These are phyloP conservation scores for Ptilorrhoa leucosticta DNA, from an alignment of 2,113 vertebrate genomes.

Conservation along the genomic window DNA sequence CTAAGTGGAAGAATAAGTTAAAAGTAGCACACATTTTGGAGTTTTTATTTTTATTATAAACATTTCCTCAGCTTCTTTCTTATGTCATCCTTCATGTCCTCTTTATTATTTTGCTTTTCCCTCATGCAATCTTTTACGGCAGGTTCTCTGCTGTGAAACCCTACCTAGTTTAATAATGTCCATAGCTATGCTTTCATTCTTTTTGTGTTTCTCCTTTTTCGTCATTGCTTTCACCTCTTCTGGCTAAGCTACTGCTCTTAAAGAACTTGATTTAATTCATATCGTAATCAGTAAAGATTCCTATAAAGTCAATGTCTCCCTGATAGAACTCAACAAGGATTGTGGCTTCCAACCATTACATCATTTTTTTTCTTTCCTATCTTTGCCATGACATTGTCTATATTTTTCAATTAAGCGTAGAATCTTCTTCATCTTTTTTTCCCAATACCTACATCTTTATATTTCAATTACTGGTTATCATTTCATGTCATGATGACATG, in stretches of 20 bases:
- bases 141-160: neutral
- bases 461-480: neutral
- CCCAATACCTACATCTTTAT: neutral
- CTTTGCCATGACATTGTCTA: neutral
- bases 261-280: neutral
- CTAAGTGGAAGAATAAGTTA: neutral
- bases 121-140: neutral
- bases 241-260: neutral
- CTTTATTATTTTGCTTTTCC: neutral
- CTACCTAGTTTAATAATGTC: neutral
- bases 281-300: neutral
- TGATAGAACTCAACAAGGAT: neutral
- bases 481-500: neutral
- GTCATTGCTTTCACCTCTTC: neutral
- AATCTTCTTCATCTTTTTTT: neutral
- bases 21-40: neutral
- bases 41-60: neutral
- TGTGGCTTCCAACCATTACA: rapidly evolving
- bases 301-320: neutral
- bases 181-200: neutral
- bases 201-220: neutral
- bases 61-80: neutral
- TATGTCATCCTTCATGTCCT: neutral
- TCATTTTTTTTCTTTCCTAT: neutral
- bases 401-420: neutral